Evolutionary conservation across 2,113 vertebrate species (phyloP), one percentile per base, ranked within the genome.

Genomic region (Odocoileus virginianus): DNA sequence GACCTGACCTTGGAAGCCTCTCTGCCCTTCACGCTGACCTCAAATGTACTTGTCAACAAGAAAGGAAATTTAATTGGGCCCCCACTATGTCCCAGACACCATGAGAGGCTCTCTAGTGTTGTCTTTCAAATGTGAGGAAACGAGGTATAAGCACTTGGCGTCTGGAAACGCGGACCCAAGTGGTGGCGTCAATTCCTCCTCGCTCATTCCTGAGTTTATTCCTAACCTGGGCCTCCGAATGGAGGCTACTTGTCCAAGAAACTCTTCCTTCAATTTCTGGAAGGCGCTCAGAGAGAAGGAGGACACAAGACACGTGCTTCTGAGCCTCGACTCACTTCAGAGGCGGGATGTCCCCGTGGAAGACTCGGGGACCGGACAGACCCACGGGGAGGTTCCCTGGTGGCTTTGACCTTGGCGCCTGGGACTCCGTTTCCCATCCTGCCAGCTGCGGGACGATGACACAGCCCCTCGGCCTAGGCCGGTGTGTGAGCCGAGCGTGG

Each of bases 351-450:
- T 84, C 28, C 87, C 83, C 43, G 3, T 0, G 9, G n/a, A 50
- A 57, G 43, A 5, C 57, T n/a, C 16, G 0, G 12, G 13, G 40
- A 23, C 8, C 23, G 12, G 23, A 71, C 30, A 25, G 76, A 83
- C 12, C 17, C 84, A 3, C 7, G 54, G n/a, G 28, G 71, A 89
- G 7, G 28, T 33, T 50, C 28, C 25, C 85, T 1, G 47, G 43
- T 7, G 88, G 87, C 96, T 74, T 40, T 98, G 98, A 98, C 98
- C 96, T 97, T 98, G 97, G 50, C 25, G 54, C n/a, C 47, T 9
- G 15, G 21, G 76, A 0, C 91, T 90, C 84, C 2, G 64, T 6
- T 25, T 76, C 85, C 13, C 64, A 11, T 8, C 33, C 19, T 30
- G 81, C n/a, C 12, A 74, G 84, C 28, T 16, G 12, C 19, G 15